phyloP scores from a whole-genome alignment of 2,797 vertebrate genomes.

The Otolemur crassicaudatus region DNA sequence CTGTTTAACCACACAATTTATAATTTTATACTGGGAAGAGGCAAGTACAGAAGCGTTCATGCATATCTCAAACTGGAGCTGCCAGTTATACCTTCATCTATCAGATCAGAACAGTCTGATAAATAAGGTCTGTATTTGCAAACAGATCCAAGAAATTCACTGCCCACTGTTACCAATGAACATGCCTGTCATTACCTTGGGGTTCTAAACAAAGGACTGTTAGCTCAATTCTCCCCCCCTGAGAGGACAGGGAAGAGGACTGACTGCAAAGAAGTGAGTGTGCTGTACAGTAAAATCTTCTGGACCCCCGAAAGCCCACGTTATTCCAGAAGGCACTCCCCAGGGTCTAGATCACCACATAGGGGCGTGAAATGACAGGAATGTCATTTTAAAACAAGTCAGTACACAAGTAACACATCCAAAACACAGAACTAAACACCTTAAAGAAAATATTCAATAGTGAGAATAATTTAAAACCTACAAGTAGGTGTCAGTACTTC shows the following conservation, averaged over 20 bases:
- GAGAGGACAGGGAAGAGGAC: not conserved
- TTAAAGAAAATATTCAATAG: not conserved
- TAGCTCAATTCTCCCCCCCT: not conserved
- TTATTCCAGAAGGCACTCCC: not conserved
- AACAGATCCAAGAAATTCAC: not conserved
- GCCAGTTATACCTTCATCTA: not conserved
- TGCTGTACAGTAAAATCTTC: not conserved
- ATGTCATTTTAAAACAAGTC: slow-evolving; percentile 1
- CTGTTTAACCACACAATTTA: not conserved
- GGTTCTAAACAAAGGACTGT: not conserved
- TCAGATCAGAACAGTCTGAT: not conserved
- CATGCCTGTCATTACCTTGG: not conserved
- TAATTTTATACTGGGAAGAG: not conserved
- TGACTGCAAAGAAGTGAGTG: not conserved
- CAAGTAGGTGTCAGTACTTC: not conserved
- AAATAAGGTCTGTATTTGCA: not conserved
- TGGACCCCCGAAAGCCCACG: not conserved
- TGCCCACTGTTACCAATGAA: not conserved
- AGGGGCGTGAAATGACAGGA: not conserved
- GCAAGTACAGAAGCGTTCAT: not conserved
- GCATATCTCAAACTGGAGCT: not conserved
- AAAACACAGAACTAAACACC: not conserved
- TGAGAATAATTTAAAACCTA: not conserved
- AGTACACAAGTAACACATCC: slow-evolving; percentile 5
- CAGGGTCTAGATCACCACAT: not conserved